Conservation (phyloP, 1,140 invertebrate species). For the Saccostrea glomerata region DNA sequence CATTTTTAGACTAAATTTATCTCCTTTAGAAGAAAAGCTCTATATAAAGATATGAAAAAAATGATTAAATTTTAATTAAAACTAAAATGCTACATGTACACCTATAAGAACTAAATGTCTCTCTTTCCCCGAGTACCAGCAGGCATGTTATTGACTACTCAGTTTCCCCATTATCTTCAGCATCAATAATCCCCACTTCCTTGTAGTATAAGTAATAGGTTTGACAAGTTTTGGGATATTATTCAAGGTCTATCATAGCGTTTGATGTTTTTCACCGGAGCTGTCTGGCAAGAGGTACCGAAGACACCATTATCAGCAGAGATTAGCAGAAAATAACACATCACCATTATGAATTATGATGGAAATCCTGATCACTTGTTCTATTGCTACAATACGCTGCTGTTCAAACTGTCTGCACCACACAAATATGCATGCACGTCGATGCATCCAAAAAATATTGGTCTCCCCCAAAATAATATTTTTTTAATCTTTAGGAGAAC, state of each 20-base stretch:
- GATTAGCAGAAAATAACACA: constrained; percentile 36
- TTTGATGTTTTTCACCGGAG: constrained; percentile 36
- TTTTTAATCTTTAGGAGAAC: too few species aligned
- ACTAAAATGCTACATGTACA: background rate
- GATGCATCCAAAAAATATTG: background rate
- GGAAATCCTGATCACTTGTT: constrained; percentile 21
- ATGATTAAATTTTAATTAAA: too few species aligned
- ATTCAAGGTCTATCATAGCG: constrained; percentile 33
- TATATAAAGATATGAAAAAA: too few species aligned
- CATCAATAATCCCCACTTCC: constrained; percentile 35
- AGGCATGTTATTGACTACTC: constrained; percentile 19
- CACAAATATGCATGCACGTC: constrained; percentile 6
- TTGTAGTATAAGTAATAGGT: constrained; percentile 17
- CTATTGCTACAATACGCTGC: constrained; percentile 9
- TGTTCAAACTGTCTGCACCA: constrained; percentile 17
- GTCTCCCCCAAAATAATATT: background rate
- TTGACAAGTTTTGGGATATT: constrained; percentile 38
- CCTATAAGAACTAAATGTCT: background rate
- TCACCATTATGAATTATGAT: constrained; percentile 35
- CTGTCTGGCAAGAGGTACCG: constrained; percentile 12
- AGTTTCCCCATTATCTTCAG: constrained; percentile 22
- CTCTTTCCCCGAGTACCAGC: background rate
- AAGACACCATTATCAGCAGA: constrained; percentile 15
- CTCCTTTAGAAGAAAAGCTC: too few species aligned
- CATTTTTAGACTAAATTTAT: too few species aligned